phyloP scores from a whole-genome alignment of 2,113 vertebrate species.

The Nothoprocta perdicaria region DNA sequence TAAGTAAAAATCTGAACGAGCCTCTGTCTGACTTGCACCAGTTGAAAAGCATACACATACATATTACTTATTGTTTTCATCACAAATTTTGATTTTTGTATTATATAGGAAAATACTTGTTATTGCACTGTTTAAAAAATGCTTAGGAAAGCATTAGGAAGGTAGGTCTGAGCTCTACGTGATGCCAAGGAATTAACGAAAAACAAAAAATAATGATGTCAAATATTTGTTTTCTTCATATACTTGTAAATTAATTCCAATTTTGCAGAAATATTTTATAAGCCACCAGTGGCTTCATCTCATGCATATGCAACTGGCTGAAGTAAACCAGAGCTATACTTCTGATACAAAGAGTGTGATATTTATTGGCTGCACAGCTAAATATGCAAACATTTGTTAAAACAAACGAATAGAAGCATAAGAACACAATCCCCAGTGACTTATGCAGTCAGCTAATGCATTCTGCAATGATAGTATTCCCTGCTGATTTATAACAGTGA shows the following conservation, averaged over 20 bases:
- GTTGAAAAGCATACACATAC: not conserved
- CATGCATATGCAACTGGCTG: constrained; percentile 30
- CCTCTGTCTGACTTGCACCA: not conserved
- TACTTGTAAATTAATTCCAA: not conserved
- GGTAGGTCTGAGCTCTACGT: not conserved
- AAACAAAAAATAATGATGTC: not conserved
- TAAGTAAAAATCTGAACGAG: not conserved
- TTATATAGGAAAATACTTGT: not conserved
- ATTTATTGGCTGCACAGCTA: constrained; percentile 55
- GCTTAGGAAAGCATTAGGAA: not conserved
- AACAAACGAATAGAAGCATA: constrained; percentile 61
- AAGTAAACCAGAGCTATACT: constrained; percentile 21
- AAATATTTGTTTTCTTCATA: not conserved
- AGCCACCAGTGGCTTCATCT: not conserved
- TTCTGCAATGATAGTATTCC: constrained; percentile 43
- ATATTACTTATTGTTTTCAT: not conserved
- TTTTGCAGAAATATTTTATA: not conserved
- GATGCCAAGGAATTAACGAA: not conserved
- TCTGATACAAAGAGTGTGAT: not conserved
- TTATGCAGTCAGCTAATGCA: constrained; percentile 51
- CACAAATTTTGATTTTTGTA: not conserved
- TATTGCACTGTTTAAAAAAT: not conserved
- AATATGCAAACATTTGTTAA: constrained; percentile 63
- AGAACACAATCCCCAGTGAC: constrained; percentile 47
- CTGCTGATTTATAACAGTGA: constrained; percentile 58